Percentiles rank a stretch among this genome's conserved stretches.
Conservation (phyloP, 2,113 vertebrate species). For the Nibea albiflora region DNA sequence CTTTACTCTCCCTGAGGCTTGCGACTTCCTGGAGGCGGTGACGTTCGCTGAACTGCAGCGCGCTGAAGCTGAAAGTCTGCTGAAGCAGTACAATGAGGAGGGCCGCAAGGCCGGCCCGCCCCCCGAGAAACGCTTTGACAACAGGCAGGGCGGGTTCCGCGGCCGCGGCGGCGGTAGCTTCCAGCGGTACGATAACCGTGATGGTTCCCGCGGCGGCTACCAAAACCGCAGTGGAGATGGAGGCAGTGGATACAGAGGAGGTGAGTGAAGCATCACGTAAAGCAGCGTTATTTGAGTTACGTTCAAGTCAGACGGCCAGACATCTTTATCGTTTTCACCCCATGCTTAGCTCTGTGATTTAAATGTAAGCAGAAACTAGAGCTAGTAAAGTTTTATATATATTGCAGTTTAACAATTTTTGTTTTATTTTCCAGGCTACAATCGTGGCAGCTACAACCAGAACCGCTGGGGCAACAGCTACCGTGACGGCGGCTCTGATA, state of each 20-base stretch:
- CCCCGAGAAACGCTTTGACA: conserved; percentile 92
- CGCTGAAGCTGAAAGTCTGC: conserved; percentile 88
- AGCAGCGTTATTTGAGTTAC: neutral
- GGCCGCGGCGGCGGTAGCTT: conserved; percentile 85
- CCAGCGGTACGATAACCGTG: conserved; percentile 90
- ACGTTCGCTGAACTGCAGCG: conserved; percentile 86
- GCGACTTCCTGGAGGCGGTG: conserved; percentile 91
- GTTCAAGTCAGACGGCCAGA: neutral
- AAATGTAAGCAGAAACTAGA: neutral
- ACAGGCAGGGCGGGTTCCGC: conserved; percentile 84
- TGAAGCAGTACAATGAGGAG: conserved; percentile 93
- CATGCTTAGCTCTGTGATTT: neutral
- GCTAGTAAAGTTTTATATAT: neutral
- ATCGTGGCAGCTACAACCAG: conserved; percentile 87
- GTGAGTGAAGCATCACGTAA: conserved; percentile 24
- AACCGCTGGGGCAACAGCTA: conserved; percentile 89
- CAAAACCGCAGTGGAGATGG: conserved; percentile 84
- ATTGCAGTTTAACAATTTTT: neutral
- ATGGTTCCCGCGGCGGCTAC: conserved; percentile 83
- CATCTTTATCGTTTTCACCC: neutral
- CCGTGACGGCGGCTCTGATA: conserved; percentile 85
- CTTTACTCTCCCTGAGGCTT: conserved; percentile 88
- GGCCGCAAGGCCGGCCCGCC: conserved; percentile 90
- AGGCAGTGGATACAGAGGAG: conserved; percentile 75
- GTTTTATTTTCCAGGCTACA: conserved; percentile 83